Base-by-base conservation (phyloP, 1,140 invertebrate species). In the Drosophila suzukii region DNA sequence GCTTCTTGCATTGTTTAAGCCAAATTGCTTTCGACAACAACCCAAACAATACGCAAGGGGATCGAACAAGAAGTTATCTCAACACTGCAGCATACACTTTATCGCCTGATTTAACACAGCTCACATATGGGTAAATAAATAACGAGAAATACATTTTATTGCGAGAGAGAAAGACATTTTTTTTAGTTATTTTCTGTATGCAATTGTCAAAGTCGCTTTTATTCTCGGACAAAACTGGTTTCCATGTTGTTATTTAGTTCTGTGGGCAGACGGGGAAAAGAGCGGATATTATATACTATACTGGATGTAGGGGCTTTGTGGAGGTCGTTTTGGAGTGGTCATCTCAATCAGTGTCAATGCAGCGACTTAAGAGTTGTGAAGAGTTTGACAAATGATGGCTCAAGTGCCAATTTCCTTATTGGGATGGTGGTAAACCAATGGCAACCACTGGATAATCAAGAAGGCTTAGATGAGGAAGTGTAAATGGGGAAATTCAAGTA, bases 1-100 rank as follows among this genome's bases (percentile, higher is more conserved):
- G 80, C 53, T 71, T 71, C 66, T 71, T 79, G 81, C 75, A 75
- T 75, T 84, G 81, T 80, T 84, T 84, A 83, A 72, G 76, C 80
- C 80, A 83, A 83, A 84, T 83, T 83, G 81, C 81, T 84, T 83
- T 84, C 79, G 76, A 67, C 50, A 50, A 56, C 7, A 49, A n/a
- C 39, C 68, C 71, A 39, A 49, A 68, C 57, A 50, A 57, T 58
- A 41, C 41, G 1, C 51, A 58, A 20, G 38, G 51, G 70, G 55
- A 60, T 55, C 49, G 27, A 80, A 49, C 15, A 27, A 46, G 32
- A 32, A 75, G 75, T 56, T 62, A 78, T 76, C 65, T 58, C 77
- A 46, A 60, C 62, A 61, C 58, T 73, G 12, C 44, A 59, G 61
- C 27, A 13, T 41, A 63, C 46, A 82, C 71, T 83, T 83, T 70